Base-by-base conservation (phyloP, 2,888 invertebrate genomes). In the Syrphus vitripennis region DNA sequence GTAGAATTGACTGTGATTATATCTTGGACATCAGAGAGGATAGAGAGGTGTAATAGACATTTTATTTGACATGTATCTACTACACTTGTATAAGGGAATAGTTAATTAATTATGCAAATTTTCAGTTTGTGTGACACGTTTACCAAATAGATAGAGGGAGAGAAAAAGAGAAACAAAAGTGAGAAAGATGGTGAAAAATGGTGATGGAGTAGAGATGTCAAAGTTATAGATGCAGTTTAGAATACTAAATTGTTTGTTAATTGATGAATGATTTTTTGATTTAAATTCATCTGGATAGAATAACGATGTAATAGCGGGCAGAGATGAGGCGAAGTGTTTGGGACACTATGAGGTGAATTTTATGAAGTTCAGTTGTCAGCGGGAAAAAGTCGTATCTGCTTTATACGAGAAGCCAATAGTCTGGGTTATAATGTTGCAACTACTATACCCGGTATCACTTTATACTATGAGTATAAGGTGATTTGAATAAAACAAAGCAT, bases 221-320 rank as follows among this genome's bases (percentile, higher is more conserved):
- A 83, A 40, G 67, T 48, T 34, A 34, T n/a, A 55, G 31, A 50
- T 83, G 69, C 83, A 80, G 65, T 57, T 81, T n/a, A n/a, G 83
- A 84, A 84, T 84, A 80, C 42, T 76, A 34, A 84, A 84, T 80
- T 26, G 70, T 16, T 70, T 63, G 53, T 75, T 70, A 75, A 80
- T 75, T 83, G 70, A 83, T 63, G 67, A 69, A 42, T 78, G 71
- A 78, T 74, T 75, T 75, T 61, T 55, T 67, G 65, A 78, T 74
- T 78, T 7, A 61, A 78, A 45, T 78, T 61, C 65, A 71, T 42
- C 65, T 77, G 37, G 63, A 48, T 77, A 81, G 12, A 59, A 21
- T 59, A 37, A 2, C 21, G 14, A 21, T 59, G 19, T 19, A 16
- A 16, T 5, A 19, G n/a, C n/a, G 4, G n/a, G 1, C 3, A 31